phyloP scores from a whole-genome alignment of 2,797 vertebrate genomes.

The Cyclura pinguis region DNA sequence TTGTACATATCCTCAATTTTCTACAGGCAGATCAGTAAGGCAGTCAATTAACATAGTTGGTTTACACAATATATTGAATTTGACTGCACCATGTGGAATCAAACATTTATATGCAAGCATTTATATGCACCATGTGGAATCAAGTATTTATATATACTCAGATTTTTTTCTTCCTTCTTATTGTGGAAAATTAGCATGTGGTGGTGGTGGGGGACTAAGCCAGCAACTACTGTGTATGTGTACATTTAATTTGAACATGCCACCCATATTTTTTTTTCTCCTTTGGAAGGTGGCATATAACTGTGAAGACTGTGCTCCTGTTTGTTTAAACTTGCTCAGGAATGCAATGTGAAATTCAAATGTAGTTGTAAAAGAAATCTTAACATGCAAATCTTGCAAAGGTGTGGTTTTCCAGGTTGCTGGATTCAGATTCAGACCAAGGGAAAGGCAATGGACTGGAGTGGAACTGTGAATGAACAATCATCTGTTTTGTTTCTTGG shows the following conservation, averaged over 20 bases:
- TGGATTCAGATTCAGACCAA: neutral
- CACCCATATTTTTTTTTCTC: too few relatives aligned
- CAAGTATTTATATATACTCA: too few relatives aligned
- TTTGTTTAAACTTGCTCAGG: neutral
- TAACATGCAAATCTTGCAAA: neutral
- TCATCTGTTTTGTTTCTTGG: too few relatives aligned
- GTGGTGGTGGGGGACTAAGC: neutral
- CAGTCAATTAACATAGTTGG: too few relatives aligned
- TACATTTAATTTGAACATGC: neutral
- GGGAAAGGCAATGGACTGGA: neutral
- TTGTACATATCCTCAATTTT: neutral
- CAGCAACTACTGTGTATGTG: neutral
- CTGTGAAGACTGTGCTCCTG: neutral
- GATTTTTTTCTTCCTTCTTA: fast-evolving
- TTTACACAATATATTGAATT: neutral
- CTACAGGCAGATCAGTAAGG: too few relatives aligned
- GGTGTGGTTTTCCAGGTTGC: neutral
- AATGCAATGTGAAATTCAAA: neutral
- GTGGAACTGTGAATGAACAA: neutral
- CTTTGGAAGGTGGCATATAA: neutral
- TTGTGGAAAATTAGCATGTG: neutral
- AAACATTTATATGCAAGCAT: neutral
- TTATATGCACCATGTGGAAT: too few relatives aligned
- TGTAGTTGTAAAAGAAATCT: neutral
- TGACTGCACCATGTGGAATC: neutral